These are phyloP conservation scores for Anas platyrhynchos DNA, from an alignment of 2,113 vertebrate species.

Conservation along the genomic window DNA sequence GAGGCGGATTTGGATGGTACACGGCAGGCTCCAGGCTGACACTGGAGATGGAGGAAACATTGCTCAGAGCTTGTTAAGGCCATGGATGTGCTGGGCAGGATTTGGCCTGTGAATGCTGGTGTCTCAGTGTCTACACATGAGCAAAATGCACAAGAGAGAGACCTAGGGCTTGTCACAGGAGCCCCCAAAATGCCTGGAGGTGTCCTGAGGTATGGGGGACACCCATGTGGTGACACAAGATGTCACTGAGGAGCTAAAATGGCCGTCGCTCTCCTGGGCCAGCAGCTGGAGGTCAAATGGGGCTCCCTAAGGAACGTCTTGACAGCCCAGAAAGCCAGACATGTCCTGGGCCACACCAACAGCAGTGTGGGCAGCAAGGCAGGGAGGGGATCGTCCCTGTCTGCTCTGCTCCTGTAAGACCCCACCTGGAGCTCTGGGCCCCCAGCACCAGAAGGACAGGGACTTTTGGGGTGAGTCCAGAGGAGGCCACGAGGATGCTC, in stretches of 20 bases:
- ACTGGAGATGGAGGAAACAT: background rate
- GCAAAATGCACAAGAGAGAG: background rate
- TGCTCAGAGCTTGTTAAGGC: background rate
- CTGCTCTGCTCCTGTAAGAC: too few species aligned
- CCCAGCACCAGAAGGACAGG: too few species aligned
- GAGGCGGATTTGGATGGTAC: background rate
- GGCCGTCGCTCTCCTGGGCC: rapidly evolving
- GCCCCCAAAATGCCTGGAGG: background rate
- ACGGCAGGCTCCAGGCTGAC: background rate
- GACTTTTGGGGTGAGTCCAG: too few species aligned
- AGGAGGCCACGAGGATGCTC: too few species aligned
- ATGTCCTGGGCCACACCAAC: too few species aligned
- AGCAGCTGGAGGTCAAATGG: rapidly evolving
- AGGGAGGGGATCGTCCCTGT: too few species aligned
- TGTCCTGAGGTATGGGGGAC: background rate
- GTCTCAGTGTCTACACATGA: rapidly evolving
- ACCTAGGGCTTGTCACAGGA: background rate
- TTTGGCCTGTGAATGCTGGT: background rate
- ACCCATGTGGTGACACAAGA: background rate
- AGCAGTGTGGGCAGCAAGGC: too few species aligned
- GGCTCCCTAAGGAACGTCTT: background rate
- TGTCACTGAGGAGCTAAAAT: background rate
- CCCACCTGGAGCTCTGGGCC: too few species aligned
- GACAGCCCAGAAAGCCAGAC: too few species aligned
- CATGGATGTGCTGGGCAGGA: rapidly evolving